Evolutionary conservation across 2,888 invertebrate species (phyloP).

Genomic region (Callosobruchus maculatus): DNA sequence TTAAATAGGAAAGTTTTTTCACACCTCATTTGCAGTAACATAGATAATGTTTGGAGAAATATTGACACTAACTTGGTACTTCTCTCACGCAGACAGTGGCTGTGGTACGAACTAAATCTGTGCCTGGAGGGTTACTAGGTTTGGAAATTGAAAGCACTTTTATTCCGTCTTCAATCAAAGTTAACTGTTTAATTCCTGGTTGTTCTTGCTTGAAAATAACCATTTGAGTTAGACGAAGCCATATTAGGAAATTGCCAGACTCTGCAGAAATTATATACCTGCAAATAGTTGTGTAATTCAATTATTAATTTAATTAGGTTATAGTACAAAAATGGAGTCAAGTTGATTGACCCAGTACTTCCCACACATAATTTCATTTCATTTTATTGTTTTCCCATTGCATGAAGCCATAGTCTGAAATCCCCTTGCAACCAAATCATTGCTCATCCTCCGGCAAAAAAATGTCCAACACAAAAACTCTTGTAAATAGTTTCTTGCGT

Average conservation of each 20-base stretch:
- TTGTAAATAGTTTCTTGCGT: too few species aligned
- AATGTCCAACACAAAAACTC: too few species aligned
- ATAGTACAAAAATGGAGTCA: too few species aligned
- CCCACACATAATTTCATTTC: too few species aligned
- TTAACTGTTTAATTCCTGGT: constrained; percentile 71
- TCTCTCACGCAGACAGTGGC: constrained; percentile 67
- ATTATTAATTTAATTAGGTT: neutral
- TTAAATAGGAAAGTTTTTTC: too few species aligned
- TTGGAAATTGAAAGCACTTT: constrained; percentile 74
- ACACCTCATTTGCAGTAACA: too few species aligned
- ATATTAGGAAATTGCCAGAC: constrained; percentile 85
- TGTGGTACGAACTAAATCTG: constrained; percentile 61
- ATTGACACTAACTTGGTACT: constrained; percentile 62
- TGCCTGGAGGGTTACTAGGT: constrained; percentile 59
- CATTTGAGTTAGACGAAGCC: constrained; percentile 75
- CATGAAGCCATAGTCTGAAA: too few species aligned
- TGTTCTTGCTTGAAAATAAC: constrained; percentile 82
- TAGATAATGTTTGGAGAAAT: too few species aligned
- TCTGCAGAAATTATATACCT: constrained; percentile 84
- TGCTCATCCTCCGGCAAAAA: too few species aligned
- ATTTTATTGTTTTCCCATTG: too few species aligned
- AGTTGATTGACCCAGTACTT: too few species aligned
- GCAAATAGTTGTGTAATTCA: constrained; percentile 17
- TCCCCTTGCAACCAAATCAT: too few species aligned
- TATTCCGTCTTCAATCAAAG: constrained; percentile 69